phyloP scores from a whole-genome alignment of 1,140 invertebrate species.

The Trichonephila clavipes region DNA sequence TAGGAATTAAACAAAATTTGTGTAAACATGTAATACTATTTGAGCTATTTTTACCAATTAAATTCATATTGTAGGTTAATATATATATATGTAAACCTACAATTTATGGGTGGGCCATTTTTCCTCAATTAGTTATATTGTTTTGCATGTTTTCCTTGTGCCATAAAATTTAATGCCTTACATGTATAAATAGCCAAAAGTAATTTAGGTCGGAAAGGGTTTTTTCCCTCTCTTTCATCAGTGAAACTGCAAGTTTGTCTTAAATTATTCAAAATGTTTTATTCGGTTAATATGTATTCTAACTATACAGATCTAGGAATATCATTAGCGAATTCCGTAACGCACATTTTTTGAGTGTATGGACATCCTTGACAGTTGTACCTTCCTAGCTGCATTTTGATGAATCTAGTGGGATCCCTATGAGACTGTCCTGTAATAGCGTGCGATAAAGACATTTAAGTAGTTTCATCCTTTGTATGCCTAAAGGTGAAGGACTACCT shows the following conservation, averaged over 20 bases:
- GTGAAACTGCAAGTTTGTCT: neutral
- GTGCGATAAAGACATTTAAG: slow-evolving; percentile 74
- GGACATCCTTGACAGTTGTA: slow-evolving; percentile 66
- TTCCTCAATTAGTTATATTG: neutral
- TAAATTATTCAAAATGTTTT: slow-evolving; percentile 44
- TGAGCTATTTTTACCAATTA: no score
- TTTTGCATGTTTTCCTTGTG: neutral
- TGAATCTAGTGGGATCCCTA: slow-evolving; percentile 57
- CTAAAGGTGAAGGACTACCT: slow-evolving; percentile 65
- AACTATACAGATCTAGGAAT: slow-evolving; percentile 1
- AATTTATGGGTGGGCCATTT: neutral
- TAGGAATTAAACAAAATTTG: no score
- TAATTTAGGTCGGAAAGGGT: slow-evolving; percentile 3
- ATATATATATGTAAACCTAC: no score
- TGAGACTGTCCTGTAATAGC: slow-evolving; percentile 57
- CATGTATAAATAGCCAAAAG: neutral
- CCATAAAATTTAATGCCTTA: neutral
- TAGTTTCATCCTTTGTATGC: slow-evolving; percentile 53
- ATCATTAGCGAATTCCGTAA: slow-evolving; percentile 61
- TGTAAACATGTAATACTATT: no score
- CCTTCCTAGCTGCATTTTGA: slow-evolving; percentile 61
- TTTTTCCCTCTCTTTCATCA: neutral
- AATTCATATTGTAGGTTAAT: no score
- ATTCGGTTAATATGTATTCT: slow-evolving; percentile 13
- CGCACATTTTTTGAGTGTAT: neutral